Conservation (phyloP, 2,113 vertebrate genomes). For the Datnioides undecimradiatus region DNA sequence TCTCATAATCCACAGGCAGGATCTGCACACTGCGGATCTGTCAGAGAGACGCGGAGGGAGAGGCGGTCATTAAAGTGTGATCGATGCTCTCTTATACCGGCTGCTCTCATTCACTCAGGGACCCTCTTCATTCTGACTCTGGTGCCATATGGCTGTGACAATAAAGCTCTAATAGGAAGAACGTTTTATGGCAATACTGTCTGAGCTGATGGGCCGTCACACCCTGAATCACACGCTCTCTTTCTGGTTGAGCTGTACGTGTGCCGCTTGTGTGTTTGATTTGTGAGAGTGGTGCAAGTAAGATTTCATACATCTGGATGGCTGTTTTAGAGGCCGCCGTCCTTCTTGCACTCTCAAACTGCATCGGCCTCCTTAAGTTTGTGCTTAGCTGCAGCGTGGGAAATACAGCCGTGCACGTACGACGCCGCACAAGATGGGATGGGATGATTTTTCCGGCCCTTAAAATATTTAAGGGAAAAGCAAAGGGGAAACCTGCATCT, state of each 20-base stretch:
- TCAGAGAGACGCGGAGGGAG: neutral
- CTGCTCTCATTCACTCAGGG: conserved; percentile 20
- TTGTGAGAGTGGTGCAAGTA: neutral
- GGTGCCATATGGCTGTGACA: conserved; percentile 41
- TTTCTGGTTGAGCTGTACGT: neutral
- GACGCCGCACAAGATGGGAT: neutral
- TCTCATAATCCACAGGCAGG: conserved; percentile 95
- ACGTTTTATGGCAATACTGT: conserved; percentile 7
- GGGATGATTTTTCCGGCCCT: neutral
- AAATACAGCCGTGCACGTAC: neutral
- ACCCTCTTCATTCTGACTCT: conserved; percentile 19
- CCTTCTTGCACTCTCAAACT: neutral
- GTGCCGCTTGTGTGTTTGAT: neutral
- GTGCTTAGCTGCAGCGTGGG: neutral
- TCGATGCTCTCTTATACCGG: conserved; percentile 33
- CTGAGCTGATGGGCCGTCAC: conserved; percentile 36
- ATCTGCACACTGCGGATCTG: conserved; percentile 89
- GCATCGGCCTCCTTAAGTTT: neutral
- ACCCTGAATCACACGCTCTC: conserved; percentile 21
- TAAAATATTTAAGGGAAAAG: neutral
- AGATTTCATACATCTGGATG: neutral
- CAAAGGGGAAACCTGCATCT: neutral
- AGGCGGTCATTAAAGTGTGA: conserved; percentile 43
- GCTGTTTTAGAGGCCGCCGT: neutral
- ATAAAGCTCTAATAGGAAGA: conserved; percentile 7